phyloP scores from a whole-genome alignment of 2,888 invertebrate species.

The Metellina segmentata region DNA sequence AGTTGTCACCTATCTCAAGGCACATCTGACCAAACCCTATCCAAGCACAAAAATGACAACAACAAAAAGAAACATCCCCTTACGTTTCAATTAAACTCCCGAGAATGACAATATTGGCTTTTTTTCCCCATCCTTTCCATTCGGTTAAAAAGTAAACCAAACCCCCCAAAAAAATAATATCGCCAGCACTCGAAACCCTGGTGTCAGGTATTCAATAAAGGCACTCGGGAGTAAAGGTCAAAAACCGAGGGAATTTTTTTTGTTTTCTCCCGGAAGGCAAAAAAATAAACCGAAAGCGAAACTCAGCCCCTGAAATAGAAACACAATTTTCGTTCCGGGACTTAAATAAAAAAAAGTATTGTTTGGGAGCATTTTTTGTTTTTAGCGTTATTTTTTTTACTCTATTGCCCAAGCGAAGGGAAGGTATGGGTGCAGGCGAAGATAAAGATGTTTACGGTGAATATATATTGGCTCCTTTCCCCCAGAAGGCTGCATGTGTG shows the following conservation, averaged over 20 bases:
- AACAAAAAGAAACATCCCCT: not conserved
- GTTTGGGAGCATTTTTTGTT: conserved; percentile 32
- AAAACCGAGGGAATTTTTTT: conserved; percentile 14
- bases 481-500: not conserved
- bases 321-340: conserved; percentile 59
- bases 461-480: conserved; percentile 74
- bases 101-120: conserved; percentile 13
- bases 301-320: conserved; percentile 56
- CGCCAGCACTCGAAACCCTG: not conserved
- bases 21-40: not conserved
- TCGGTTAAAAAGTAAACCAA: conserved; percentile 5
- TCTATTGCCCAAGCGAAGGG: not conserved
- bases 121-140: conserved; percentile 13
- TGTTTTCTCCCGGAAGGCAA: conserved; percentile 35
- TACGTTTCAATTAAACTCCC: conserved; percentile 32
- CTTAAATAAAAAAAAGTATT: conserved; percentile 48
- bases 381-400: conserved; percentile 30
- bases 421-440: not conserved
- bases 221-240: conserved; percentile 43
- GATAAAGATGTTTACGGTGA: conserved; percentile 70
- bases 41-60: not conserved
- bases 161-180: not conserved
- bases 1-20: not conserved
- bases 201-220: conserved; percentile 67
- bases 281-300: conserved; percentile 69